These are phyloP conservation scores for Myiopsitta monachus DNA, from an alignment of 2,113 vertebrate species.

Conservation along the genomic window DNA sequence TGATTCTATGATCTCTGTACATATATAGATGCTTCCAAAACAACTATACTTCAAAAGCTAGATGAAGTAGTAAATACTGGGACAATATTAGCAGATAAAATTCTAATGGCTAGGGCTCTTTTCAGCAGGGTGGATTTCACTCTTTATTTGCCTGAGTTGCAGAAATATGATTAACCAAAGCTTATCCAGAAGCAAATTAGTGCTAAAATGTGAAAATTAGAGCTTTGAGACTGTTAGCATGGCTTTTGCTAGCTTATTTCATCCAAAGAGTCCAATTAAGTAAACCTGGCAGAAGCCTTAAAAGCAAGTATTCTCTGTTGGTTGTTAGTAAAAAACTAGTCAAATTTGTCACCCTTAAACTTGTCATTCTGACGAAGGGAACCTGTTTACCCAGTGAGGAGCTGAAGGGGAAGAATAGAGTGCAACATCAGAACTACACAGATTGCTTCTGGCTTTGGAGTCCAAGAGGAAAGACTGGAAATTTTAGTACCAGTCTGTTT, in stretches of 20 bases:
- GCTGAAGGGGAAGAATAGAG: neutral
- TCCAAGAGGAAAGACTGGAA: neutral
- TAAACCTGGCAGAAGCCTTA: neutral
- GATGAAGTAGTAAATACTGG: neutral
- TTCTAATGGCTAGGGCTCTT: neutral
- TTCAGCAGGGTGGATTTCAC: neutral
- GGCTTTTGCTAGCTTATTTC: neutral
- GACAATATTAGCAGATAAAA: neutral
- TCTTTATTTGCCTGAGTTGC: neutral
- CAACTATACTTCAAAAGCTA: neutral
- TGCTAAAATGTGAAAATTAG: slow-evolving; percentile 16
- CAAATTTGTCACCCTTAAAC: neutral
- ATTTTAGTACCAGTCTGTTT: neutral
- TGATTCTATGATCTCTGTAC: neutral
- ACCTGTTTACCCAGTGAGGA: neutral
- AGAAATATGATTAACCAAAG: slow-evolving; percentile 31
- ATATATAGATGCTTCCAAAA: neutral
- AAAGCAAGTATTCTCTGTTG: neutral
- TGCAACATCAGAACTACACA: neutral
- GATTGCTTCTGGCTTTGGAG: neutral
- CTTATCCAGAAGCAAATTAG: slow-evolving; percentile 19
- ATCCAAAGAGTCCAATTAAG: neutral
- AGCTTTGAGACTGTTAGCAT: neutral
- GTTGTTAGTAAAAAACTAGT: neutral
- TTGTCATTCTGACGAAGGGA: neutral